Base-by-base conservation (phyloP, 2,888 invertebrate genomes). In the Balanococcus diminutus region DNA sequence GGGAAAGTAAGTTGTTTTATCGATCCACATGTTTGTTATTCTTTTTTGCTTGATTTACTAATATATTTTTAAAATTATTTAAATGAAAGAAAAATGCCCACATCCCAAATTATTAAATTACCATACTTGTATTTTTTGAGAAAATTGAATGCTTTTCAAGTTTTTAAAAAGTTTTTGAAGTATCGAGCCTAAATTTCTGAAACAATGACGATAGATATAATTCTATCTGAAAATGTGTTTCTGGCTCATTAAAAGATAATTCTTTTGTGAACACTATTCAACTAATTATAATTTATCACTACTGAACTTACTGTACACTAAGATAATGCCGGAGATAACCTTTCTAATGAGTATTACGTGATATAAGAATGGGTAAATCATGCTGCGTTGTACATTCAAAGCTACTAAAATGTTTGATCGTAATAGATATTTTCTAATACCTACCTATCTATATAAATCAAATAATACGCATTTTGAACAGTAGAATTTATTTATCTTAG, bases 1-100 rank as follows among this genome's bases (percentile, higher is more conserved):
- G 93, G 95, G 22, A 95, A 96, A 93, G 96, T 96, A 91, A 88
- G 89, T 6, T n/a, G 1, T 79, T 36, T 79, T 36, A 86, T 82
- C 82, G 87, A 72, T 25, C 11, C 25, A n/a, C 6, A 56, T 22
- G 46, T 46, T n/a, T n/a, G n/a, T n/a, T n/a, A n/a, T n/a, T n/a
- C n/a, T n/a, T n/a, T n/a, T n/a, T n/a, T n/a, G n/a, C n/a, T n/a
- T n/a, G n/a, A n/a, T n/a, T n/a, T n/a, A n/a, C 42, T 42, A 14
- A 42, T 42, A n/a, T 42, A 42, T 42, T 42, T 42, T 14, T 1
- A 42, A 42, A 42, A 14, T 42, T 42, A 14, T 9, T 11, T 11
- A 42, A 46, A n/a, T 46, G n/a, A n/a, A 46, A 46, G 4, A n/a
- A 46, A n/a, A n/a, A n/a, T n/a, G n/a, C n/a, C n/a, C n/a, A n/a